Percentiles rank a stretch among this genome's conserved stretches.
phyloP scores from a whole-genome alignment of 2,797 vertebrate species.

The Myotis findleyi region DNA sequence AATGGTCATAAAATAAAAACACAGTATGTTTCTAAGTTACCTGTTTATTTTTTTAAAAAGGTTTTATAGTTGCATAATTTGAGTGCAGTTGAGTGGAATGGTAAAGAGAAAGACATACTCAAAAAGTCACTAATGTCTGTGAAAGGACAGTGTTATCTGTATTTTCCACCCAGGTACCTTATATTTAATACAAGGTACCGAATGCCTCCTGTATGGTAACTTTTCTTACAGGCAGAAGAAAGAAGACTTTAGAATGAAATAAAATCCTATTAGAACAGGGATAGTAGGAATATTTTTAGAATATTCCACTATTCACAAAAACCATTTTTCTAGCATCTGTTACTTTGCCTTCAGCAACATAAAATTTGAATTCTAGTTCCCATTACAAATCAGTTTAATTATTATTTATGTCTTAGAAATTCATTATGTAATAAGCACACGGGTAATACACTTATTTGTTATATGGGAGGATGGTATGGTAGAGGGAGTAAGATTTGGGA shows the following conservation, averaged over 20 bases:
- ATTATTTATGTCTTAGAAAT: constrained; percentile 26
- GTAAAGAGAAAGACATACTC: not conserved
- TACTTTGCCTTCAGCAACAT: not conserved
- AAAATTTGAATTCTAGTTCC: constrained; percentile 10
- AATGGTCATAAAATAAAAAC: constrained; percentile 17
- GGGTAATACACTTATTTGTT: not conserved
- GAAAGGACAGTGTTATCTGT: not conserved
- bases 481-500: not conserved
- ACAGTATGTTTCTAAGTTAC: not conserved
- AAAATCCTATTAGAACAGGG: not conserved
- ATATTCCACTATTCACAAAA: not conserved
- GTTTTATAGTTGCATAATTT: constrained; percentile 37
- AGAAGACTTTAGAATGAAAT: not conserved
- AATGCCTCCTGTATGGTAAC: not conserved
- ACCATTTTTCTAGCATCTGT: constrained; percentile 11
- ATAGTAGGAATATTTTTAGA: not conserved
- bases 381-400: constrained; percentile 3
- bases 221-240: not conserved
- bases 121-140: not conserved
- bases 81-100: not conserved
- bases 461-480: not conserved
- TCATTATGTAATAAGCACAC: not conserved
- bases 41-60: not conserved
- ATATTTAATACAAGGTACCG: not conserved
- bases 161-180: not conserved